Evolutionary conservation across 2,113 vertebrate genomes (phyloP).

Genomic region (Cochlearius cochlearius): DNA sequence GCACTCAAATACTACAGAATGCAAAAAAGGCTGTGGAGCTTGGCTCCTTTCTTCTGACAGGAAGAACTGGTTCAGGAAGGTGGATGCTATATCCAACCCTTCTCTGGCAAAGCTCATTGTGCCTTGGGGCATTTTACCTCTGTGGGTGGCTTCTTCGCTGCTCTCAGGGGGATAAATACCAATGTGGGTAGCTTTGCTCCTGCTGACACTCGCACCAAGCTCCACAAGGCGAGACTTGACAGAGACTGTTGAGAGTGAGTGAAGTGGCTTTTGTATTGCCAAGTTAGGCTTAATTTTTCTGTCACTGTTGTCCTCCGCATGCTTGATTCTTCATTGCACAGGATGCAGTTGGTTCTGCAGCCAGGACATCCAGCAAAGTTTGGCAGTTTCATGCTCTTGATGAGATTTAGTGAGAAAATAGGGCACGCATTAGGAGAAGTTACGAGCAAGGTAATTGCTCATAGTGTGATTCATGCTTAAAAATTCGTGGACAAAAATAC

Average conservation of each 20-base stretch:
- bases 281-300: background rate
- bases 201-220: background rate
- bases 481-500: constrained; percentile 16
- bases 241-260: background rate
- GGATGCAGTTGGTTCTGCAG: background rate
- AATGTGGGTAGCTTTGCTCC: background rate
- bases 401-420: background rate
- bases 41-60: background rate
- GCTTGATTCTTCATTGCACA: background rate
- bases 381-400: background rate
- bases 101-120: background rate
- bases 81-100: background rate
- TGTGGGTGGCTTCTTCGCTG: background rate
- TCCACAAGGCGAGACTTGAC: background rate
- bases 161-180: background rate
- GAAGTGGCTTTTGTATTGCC: background rate
- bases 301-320: background rate
- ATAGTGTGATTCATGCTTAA: background rate
- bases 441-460: background rate
- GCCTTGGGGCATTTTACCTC: background rate
- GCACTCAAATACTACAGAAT: background rate
- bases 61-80: background rate
- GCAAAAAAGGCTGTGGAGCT: background rate
- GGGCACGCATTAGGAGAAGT: background rate
- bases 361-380: background rate